phyloP scores from a whole-genome alignment of 2,113 vertebrate species.

The Chionis minor region DNA sequence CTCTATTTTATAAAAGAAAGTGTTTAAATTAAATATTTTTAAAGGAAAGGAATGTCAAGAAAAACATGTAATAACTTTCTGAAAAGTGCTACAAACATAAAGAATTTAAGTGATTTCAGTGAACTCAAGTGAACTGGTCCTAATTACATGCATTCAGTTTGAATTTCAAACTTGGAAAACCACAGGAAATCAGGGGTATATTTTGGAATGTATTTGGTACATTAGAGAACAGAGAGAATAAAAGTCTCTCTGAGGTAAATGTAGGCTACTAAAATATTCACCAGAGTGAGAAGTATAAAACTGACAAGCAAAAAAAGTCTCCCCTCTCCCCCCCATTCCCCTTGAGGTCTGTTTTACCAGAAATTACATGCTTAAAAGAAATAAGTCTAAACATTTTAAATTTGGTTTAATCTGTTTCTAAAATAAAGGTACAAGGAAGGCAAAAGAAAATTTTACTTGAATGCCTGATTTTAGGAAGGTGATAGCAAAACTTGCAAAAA shows the following conservation, averaged over 20 bases:
- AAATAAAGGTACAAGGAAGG: neutral
- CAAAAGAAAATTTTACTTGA: neutral
- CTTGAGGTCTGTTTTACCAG: neutral
- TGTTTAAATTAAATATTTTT: neutral
- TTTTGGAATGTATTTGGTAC: neutral
- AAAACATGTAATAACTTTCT: neutral
- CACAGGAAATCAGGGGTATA: neutral
- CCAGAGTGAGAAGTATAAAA: neutral
- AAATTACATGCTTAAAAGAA: neutral
- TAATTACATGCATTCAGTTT: neutral
- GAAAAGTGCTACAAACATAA: neutral
- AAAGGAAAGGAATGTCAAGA: neutral
- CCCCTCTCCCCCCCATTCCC: accelerated
- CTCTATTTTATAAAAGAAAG: neutral
- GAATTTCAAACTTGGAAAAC: neutral
- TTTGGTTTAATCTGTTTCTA: neutral
- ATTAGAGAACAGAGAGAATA: neutral
- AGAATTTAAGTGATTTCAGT: neutral
- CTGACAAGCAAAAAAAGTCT: neutral
- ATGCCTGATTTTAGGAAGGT: neutral
- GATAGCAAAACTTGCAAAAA: neutral
- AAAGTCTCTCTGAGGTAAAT: neutral
- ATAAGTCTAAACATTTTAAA: neutral
- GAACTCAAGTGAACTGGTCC: neutral
- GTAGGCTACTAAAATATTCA: neutral